A percentile compares a stretch with the other conserved stretches of the same genome.
Evolutionary conservation across 2,113 vertebrate genomes (phyloP).

Genomic region (Illadopsis cleaveri): DNA sequence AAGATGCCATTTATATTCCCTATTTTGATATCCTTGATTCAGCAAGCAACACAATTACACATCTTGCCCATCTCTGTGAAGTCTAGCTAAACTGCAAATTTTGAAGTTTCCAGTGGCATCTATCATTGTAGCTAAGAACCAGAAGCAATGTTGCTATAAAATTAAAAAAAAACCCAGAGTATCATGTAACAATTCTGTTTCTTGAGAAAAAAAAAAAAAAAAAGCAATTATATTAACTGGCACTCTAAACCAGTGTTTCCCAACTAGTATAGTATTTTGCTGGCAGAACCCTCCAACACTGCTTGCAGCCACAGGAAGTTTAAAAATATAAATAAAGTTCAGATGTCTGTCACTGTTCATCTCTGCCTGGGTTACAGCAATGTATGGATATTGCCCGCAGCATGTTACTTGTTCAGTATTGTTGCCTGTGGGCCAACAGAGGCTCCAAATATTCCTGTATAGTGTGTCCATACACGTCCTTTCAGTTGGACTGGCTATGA

Average conservation of each 20-base stretch:
- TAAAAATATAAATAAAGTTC: not conserved
- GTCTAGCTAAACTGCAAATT: not conserved
- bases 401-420: not conserved
- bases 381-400: not conserved
- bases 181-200: not conserved
- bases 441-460: not conserved
- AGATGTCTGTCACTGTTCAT: not conserved
- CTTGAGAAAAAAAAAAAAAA: not conserved
- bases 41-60: not conserved
- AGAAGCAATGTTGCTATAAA: not conserved
- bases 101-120: not conserved
- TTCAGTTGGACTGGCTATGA: not conserved
- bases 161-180: not conserved
- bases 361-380: not conserved
- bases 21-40: not conserved
- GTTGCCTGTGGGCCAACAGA: constrained; percentile 24
- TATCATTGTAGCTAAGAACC: not conserved
- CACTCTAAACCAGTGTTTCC: not conserved
- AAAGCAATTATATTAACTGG: not conserved
- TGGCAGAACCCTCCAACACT: not conserved
- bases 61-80: not conserved
- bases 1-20: not conserved
- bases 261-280: not conserved
- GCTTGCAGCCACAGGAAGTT: constrained; percentile 17
- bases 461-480: not conserved